A percentile compares a stretch with the other conserved stretches of the same genome.
Conservation (phyloP, 2,113 vertebrate genomes). For the Callithrix jacchus region DNA sequence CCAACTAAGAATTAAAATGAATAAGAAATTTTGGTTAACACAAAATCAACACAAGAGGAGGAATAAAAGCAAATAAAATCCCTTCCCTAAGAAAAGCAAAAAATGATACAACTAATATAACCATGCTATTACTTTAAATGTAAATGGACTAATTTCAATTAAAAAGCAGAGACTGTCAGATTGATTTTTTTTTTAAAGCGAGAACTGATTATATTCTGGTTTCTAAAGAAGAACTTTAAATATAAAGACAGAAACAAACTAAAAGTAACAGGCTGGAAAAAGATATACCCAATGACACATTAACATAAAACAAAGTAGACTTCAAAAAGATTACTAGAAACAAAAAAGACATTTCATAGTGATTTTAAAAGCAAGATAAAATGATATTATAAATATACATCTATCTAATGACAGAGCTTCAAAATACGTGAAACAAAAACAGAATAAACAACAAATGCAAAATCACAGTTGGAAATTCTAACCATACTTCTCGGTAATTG, state of each 20-base stretch:
- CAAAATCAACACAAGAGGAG: background rate
- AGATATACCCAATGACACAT: background rate
- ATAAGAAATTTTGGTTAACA: background rate
- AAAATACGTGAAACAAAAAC: background rate
- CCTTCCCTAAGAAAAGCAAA: background rate
- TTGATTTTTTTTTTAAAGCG: background rate
- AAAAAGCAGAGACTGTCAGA: background rate
- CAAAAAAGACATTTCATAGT: background rate
- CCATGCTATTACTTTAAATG: background rate
- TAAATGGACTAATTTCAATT: background rate
- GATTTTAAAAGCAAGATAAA: background rate
- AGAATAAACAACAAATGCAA: background rate
- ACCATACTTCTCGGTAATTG: background rate
- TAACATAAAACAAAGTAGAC: background rate
- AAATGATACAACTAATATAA: background rate
- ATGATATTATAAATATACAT: background rate
- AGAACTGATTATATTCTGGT: background rate
- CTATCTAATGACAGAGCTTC: background rate
- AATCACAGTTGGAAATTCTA: background rate
- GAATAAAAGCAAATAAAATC: background rate
- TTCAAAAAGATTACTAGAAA: background rate
- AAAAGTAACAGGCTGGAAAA: background rate
- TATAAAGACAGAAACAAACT: conserved; percentile 28
- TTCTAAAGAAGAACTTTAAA: conserved; percentile 29
- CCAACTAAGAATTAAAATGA: background rate